These are phyloP conservation scores for Stichopus chloronotus DNA, from an alignment of 35 echinoderm and acorn worm genomes.

Conservation along the genomic window DNA sequence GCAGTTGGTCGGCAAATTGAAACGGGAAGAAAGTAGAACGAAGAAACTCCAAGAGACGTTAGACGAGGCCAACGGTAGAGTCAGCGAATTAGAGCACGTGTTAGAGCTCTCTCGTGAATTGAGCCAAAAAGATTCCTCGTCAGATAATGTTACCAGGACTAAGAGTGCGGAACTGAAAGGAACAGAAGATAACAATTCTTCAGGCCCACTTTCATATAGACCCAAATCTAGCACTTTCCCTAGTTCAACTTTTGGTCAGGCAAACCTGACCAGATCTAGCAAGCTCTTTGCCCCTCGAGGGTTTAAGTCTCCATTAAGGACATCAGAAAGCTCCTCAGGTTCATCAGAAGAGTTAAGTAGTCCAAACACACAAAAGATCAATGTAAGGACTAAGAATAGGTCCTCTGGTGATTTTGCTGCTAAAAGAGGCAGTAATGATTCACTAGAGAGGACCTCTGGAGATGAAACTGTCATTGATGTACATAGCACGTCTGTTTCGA, in stretches of 20 bases:
- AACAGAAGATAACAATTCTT: background rate
- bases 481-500: background rate
- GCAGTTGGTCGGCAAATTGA: slow-evolving; percentile 83
- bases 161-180: background rate
- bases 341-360: slow-evolving; percentile 83
- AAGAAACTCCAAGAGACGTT: slow-evolving; percentile 78
- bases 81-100: slow-evolving; percentile 49
- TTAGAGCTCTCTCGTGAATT: slow-evolving; percentile 55
- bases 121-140: background rate
- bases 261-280: slow-evolving; percentile 36
- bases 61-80: background rate
- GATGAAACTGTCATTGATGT: slow-evolving; percentile 59
- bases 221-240: slow-evolving; percentile 56
- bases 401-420: slow-evolving; percentile 15
- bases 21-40: slow-evolving; percentile 91
- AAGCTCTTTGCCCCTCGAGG: slow-evolving; percentile 77
- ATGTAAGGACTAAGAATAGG: slow-evolving; percentile 5
- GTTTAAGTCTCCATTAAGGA: slow-evolving; percentile 68
- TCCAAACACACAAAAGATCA: slow-evolving; percentile 45
- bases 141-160: slow-evolving; percentile 35
- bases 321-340: slow-evolving; percentile 74
- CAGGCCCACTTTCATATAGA: slow-evolving; percentile 14
- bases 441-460: slow-evolving; percentile 40
- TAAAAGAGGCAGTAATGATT: slow-evolving; percentile 42
- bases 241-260: background rate